Evolutionary conservation across 2,113 vertebrate species (phyloP).

Genomic region (Siphamia tubifer): DNA sequence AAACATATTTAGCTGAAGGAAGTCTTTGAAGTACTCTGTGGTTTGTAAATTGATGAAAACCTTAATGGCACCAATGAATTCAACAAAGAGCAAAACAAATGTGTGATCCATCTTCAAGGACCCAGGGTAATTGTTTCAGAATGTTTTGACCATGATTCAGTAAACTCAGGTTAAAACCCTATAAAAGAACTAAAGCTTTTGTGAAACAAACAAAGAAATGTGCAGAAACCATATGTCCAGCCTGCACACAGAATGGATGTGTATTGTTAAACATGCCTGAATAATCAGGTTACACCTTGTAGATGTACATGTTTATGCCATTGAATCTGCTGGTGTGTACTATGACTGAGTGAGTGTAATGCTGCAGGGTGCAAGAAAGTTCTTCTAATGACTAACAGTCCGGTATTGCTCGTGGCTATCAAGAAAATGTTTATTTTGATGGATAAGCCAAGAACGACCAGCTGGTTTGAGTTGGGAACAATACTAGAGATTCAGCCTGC

Average conservation of each 20-base stretch:
- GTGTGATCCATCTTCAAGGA: slow-evolving; percentile 48
- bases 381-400: slow-evolving; percentile 75
- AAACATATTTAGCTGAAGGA: background rate
- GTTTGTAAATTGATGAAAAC: slow-evolving; percentile 41
- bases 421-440: slow-evolving; percentile 82
- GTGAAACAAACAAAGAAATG: slow-evolving; percentile 24
- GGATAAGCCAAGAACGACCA: slow-evolving; percentile 79
- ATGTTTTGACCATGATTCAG: slow-evolving; percentile 43
- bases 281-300: background rate
- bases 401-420: slow-evolving; percentile 68
- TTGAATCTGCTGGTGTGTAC: slow-evolving; percentile 2
- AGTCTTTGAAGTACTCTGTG: slow-evolving; percentile 39
- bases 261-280: background rate
- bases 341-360: slow-evolving; percentile 27
- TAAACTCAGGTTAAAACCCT: slow-evolving; percentile 31
- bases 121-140: slow-evolving; percentile 45
- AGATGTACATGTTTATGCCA: background rate
- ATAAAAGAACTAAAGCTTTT: background rate
- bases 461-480: slow-evolving; percentile 84
- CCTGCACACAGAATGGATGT: background rate
- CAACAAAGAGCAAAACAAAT: slow-evolving; percentile 42
- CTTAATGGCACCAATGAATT: slow-evolving; percentile 32
- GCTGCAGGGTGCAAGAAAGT: slow-evolving; percentile 51
- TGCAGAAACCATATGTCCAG: background rate
- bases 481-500: slow-evolving; percentile 71